Conservation (phyloP, 2,888 invertebrate genomes). For the Pardosa pseudoannulata region DNA sequence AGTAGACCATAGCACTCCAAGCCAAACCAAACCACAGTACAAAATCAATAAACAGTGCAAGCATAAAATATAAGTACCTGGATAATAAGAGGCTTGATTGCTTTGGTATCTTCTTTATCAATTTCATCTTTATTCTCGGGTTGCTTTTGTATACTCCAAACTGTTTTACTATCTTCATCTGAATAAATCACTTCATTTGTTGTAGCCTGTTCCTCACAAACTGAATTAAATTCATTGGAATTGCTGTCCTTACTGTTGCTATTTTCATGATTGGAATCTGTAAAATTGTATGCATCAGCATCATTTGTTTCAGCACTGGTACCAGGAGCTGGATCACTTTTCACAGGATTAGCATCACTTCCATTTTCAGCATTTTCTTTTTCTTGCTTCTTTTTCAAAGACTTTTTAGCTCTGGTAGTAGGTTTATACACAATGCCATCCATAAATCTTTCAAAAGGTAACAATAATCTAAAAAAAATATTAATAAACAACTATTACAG, state of each 20-base stretch:
- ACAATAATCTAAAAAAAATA: slow-evolving; percentile 73
- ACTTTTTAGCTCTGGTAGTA: slow-evolving; percentile 77
- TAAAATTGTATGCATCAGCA: slow-evolving; percentile 59
- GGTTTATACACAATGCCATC: slow-evolving; percentile 72
- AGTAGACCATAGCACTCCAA: too few relatives aligned
- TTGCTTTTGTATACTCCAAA: slow-evolving; percentile 69
- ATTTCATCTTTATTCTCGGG: slow-evolving; percentile 60
- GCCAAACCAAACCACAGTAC: too few relatives aligned
- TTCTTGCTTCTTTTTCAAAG: slow-evolving; percentile 40
- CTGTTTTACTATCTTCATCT: slow-evolving; percentile 66
- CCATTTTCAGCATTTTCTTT: slow-evolving; percentile 10
- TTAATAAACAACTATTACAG: too few relatives aligned
- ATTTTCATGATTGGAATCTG: slow-evolving; percentile 67
- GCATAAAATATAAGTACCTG: slow-evolving; percentile 47
- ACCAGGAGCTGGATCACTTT: slow-evolving; percentile 17
- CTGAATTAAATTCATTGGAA: slow-evolving; percentile 54
- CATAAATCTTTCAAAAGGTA: slow-evolving; percentile 75
- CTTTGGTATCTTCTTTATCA: slow-evolving; percentile 64
- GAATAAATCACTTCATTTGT: slow-evolving; percentile 45
- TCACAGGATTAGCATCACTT: background rate
- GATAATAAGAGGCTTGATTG: slow-evolving; percentile 63
- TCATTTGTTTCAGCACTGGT: slow-evolving; percentile 24
- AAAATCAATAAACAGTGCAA: too few relatives aligned
- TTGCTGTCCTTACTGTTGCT: slow-evolving; percentile 67
- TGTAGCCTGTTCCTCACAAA: slow-evolving; percentile 32